These are phyloP conservation scores for Numida meleagris DNA, from an alignment of 2,113 vertebrate species.

Conservation along the genomic window DNA sequence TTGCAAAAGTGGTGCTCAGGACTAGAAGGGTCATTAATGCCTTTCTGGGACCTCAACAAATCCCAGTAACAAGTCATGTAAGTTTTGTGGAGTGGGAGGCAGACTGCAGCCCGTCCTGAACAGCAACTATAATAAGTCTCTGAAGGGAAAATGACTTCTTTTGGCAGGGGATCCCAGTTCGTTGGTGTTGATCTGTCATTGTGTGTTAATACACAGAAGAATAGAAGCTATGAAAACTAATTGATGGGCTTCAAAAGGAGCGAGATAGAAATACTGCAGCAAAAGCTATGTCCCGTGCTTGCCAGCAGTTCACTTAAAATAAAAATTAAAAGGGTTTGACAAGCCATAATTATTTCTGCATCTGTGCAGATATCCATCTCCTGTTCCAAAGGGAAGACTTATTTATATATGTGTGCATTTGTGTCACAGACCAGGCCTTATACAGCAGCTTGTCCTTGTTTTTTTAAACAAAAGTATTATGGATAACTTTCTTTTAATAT, in stretches of 20 bases:
- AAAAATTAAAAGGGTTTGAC: background rate
- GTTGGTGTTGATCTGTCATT: background rate
- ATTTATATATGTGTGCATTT: background rate
- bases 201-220: background rate
- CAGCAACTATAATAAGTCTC: background rate
- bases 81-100: background rate
- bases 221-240: constrained; percentile 23
- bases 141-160: constrained; percentile 5
- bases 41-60: background rate
- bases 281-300: background rate
- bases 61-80: background rate
- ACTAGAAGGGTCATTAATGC: background rate
- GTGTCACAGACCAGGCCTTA: background rate
- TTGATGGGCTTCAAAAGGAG: constrained; percentile 20
- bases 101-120: background rate
- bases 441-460: background rate
- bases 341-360: constrained; percentile 21
- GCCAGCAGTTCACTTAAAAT: constrained; percentile 32
- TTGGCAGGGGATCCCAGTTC: constrained; percentile 26
- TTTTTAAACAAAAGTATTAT: background rate
- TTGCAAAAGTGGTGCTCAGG: background rate
- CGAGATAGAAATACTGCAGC: constrained; percentile 2
- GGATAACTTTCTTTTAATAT: background rate
- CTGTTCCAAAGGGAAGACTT: background rate
- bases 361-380: constrained; percentile 11